Evolutionary conservation across 2,797 vertebrate genomes (phyloP).

Genomic region (Chiloscyllium punctatum): DNA sequence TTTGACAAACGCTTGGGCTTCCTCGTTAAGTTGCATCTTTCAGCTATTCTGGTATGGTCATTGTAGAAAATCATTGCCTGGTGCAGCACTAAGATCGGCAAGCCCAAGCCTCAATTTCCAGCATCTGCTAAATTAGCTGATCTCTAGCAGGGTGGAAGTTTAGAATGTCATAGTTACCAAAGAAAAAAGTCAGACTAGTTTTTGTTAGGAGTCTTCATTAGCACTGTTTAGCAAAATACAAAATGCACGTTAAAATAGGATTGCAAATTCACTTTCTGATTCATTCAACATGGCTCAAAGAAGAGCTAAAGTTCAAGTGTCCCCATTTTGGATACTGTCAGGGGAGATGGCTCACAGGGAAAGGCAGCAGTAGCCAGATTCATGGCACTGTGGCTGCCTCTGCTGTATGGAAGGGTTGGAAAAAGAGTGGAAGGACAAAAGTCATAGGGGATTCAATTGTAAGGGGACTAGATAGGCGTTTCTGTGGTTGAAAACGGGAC

Average conservation of each 20-base stretch:
- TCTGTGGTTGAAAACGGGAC: too few relatives aligned
- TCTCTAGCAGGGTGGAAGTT: neutral
- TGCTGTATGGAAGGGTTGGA: too few relatives aligned
- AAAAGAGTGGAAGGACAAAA: too few relatives aligned
- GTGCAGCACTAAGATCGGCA: neutral
- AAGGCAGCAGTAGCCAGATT: too few relatives aligned
- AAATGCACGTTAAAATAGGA: neutral
- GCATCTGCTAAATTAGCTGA: neutral
- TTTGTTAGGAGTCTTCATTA: neutral
- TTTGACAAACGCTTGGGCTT: neutral
- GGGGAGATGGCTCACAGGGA: too few relatives aligned
- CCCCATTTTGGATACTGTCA: too few relatives aligned
- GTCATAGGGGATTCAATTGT: too few relatives aligned
- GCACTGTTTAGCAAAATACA: neutral
- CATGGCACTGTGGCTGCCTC: too few relatives aligned
- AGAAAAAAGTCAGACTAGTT: neutral
- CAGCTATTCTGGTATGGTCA: neutral
- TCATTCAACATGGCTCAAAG: neutral
- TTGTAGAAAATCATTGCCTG: neutral
- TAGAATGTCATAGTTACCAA: neutral
- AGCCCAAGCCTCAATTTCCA: too few relatives aligned
- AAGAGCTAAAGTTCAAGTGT: too few relatives aligned
- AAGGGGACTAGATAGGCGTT: too few relatives aligned
- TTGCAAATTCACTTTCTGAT: neutral
- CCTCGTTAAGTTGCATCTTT: neutral